A percentile compares a stretch with the other conserved stretches of the same genome.
Evolutionary conservation across 2,888 invertebrate genomes (phyloP).

Genomic region (Piscicola geometra): DNA sequence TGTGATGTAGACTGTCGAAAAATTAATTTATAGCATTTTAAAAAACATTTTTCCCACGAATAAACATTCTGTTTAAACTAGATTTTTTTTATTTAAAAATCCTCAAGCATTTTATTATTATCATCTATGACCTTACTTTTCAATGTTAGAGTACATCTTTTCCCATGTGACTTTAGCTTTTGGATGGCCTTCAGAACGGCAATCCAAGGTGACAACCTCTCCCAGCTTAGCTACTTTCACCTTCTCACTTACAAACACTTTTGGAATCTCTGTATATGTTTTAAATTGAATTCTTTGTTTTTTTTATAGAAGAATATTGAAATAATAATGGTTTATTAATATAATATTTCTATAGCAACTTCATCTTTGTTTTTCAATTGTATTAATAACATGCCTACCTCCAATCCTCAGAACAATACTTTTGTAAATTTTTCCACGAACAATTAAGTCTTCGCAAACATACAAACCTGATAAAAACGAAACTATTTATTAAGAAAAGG

Average conservation of each 20-base stretch:
- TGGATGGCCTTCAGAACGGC: neutral
- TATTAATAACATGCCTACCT: neutral
- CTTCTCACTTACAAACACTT: neutral
- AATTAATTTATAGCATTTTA: too few relatives aligned
- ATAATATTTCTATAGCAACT: too few relatives aligned
- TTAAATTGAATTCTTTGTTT: too few relatives aligned
- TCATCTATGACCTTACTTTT: too few relatives aligned
- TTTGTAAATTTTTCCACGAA: neutral
- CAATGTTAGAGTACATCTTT: neutral
- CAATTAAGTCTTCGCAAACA: neutral
- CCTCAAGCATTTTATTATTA: too few relatives aligned
- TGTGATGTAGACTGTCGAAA: too few relatives aligned
- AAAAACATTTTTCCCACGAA: too few relatives aligned
- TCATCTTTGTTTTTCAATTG: too few relatives aligned
- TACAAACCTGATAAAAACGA: constrained; percentile 3
- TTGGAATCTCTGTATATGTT: neutral
- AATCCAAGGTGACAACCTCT: neutral
- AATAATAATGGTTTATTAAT: too few relatives aligned
- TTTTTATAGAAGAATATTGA: too few relatives aligned
- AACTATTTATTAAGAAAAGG: neutral
- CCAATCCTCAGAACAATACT: neutral
- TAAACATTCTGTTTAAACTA: too few relatives aligned
- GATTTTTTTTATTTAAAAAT: too few relatives aligned
- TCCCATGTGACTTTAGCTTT: neutral
- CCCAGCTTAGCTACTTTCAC: neutral